A percentile compares a stretch with the other conserved stretches of the same genome.
Evolutionary conservation across 2,797 vertebrate species (phyloP).

Genomic region (Hoplostethus mediterraneus): DNA sequence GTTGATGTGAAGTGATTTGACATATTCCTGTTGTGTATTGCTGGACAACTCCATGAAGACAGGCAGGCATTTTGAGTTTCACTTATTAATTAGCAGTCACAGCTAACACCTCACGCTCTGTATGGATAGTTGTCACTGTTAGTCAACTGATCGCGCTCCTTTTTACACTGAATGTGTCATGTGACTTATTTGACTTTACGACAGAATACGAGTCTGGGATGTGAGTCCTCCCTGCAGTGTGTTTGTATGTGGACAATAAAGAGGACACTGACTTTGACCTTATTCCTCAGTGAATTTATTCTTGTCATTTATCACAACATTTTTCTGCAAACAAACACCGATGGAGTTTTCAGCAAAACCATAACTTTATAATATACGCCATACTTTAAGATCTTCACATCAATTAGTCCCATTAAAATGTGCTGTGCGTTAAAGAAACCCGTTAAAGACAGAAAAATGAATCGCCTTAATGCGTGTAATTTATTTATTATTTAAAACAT

Average conservation of each 20-base stretch:
- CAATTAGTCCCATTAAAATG: not conserved
- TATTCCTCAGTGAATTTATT: slow-evolving; percentile 13
- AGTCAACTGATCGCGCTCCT: not conserved
- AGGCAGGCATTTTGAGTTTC: not conserved
- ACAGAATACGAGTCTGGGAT: no score
- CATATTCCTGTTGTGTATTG: not conserved
- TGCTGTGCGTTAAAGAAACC: not conserved
- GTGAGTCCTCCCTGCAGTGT: no score
- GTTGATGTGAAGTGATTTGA: not conserved
- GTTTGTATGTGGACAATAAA: slow-evolving; percentile 52
- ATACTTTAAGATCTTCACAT: no score
- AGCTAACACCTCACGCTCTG: not conserved
- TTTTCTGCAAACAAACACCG: not conserved
- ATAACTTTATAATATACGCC: not conserved
- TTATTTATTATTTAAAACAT: no score
- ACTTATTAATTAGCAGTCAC: not conserved
- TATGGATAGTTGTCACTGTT: no score
- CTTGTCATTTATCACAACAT: not conserved
- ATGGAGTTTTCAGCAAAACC: not conserved
- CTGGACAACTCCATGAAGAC: no score
- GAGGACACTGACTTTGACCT: slow-evolving; percentile 4
- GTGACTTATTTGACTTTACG: no score
- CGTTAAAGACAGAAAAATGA: not conserved
- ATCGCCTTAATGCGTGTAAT: no score
- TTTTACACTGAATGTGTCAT: not conserved